Evolutionary conservation across 2,888 invertebrate genomes (phyloP), one percentile per base, ranked within the genome.

Genomic region (Hipparchia semele): DNA sequence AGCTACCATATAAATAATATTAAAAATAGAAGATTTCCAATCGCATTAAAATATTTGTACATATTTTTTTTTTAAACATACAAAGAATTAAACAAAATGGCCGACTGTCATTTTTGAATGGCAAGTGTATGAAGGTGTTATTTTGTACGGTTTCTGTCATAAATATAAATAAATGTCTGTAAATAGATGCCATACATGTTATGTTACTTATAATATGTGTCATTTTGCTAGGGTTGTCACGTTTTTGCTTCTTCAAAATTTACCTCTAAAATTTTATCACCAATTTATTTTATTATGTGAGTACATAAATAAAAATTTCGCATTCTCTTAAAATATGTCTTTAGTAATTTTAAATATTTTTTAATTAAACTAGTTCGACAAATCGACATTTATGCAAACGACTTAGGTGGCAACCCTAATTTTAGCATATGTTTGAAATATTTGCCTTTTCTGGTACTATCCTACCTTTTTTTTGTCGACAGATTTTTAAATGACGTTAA

Each of bases 111-210:
- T 46, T 62, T 45, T 62, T 62, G 46, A 62, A 61, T 45, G 39
- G 12, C 12, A n/a, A 5, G 46, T 62, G 64, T 64, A 53, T 65
- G 51, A 33, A 65, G 65, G 53, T 65, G 53, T 65, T 53, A 51
- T 65, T 65, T 53, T 65, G 10, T 53, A 65, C 65, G 51, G 10
- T 23, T 33, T 51, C 51, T 53, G 49, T 64, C 64, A 64, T 23
- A 58, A 58, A 58, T 58, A 58, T 58, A 58, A 33, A 60, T 60
- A 33, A 33, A 51, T 53, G 53, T 65, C 53, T 76, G 79, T 81
- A 70, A 60, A 70, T 70, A 70, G 70, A 62, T 80, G 77, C 78
- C 78, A 75, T 70, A 72, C 73, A 54, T 68, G 71, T 69, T 69
- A 68, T 53, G 70, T 56, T 73, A 67, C 56, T 70, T 60, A 58